Conservation (phyloP, 2,113 vertebrate genomes). For the Mustela lutreola region DNA sequence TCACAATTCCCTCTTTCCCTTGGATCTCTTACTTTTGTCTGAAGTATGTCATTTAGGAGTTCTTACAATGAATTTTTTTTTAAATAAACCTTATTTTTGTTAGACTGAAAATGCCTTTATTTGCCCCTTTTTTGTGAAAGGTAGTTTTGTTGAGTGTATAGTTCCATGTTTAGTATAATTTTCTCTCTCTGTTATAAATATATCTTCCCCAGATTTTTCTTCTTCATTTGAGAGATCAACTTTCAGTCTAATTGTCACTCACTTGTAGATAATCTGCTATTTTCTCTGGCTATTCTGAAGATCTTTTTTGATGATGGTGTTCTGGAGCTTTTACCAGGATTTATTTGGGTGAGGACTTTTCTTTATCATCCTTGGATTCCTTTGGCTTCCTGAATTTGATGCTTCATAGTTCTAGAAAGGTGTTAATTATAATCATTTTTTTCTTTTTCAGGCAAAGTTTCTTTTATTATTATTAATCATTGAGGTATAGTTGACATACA, state of each 20-base stretch:
- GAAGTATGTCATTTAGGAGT: background rate
- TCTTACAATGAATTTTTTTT: constrained; percentile 21
- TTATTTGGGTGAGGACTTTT: background rate
- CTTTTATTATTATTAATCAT: background rate
- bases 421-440: background rate
- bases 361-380: background rate
- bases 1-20: background rate
- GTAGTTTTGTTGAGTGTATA: background rate
- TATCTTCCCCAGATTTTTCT: background rate
- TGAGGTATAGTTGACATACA: background rate
- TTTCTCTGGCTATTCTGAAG: background rate
- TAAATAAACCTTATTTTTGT: constrained; percentile 37
- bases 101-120: constrained; percentile 49
- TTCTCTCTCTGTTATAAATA: background rate
- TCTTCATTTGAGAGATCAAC: background rate
- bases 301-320: background rate
- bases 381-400: constrained; percentile 56
- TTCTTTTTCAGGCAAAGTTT: background rate
- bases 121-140: constrained; percentile 20
- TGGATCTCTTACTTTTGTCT: background rate
- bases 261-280: background rate
- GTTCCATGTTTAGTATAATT: background rate
- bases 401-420: constrained; percentile 1
- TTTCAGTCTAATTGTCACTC: background rate
- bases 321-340: background rate